Evolutionary conservation across 1,140 invertebrate genomes (phyloP).

Genomic region (Brachionus manjavacas): DNA sequence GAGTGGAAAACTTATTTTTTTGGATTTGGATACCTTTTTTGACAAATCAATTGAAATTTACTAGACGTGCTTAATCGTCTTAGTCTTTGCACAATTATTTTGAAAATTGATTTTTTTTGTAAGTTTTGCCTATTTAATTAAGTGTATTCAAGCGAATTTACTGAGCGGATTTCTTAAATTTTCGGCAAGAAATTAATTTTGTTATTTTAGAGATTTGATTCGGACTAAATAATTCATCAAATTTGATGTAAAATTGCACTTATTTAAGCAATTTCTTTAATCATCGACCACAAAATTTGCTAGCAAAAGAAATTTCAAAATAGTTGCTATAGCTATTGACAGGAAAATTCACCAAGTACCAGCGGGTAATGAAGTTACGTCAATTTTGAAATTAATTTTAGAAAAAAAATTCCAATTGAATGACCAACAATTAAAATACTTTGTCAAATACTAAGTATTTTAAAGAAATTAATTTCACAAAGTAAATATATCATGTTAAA

Average conservation of each 20-base stretch:
- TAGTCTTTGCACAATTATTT: neutral
- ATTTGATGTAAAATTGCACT: neutral
- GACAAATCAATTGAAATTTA: slow-evolving; percentile 26
- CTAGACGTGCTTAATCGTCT: slow-evolving; percentile 11
- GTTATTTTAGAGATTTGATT: neutral
- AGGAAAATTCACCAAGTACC: neutral
- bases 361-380: neutral
- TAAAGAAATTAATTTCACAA: neutral
- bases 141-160: neutral
- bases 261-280: neutral
- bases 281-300: neutral
- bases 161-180: neutral
- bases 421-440: neutral
- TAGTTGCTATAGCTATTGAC: neutral
- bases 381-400: neutral
- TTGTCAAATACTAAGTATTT: neutral
- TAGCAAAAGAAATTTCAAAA: neutral
- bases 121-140: neutral
- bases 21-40: neutral
- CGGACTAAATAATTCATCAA: neutral
- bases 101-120: slow-evolving; percentile 1
- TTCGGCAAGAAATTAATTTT: neutral
- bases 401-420: neutral
- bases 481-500: slow-evolving; percentile 30
- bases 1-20: neutral